phyloP scores from a whole-genome alignment of 1,140 invertebrate species.

The Arctopsyche grandis region DNA sequence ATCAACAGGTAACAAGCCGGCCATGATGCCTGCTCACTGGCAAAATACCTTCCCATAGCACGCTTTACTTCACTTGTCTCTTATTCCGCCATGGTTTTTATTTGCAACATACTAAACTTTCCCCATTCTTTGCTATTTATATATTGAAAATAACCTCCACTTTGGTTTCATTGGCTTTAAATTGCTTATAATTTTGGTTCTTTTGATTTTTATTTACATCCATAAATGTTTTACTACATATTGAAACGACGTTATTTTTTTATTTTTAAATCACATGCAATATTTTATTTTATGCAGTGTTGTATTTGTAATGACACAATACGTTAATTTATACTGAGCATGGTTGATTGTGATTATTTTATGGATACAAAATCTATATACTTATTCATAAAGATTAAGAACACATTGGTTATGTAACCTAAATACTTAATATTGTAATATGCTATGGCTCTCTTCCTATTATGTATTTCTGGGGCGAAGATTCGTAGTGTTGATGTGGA shows the following conservation, averaged over 20 bases:
- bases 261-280: no score
- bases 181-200: not conserved
- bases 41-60: conserved; percentile 35
- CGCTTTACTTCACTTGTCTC: conserved; percentile 29
- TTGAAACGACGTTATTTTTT: not conserved
- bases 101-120: conserved; percentile 14
- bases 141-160: not conserved
- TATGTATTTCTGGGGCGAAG: no score
- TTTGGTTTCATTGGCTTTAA: not conserved
- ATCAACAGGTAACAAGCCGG: conserved; percentile 53
- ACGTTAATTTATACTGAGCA: not conserved
- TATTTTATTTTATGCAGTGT: no score
- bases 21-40: conserved; percentile 38
- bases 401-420: no score
- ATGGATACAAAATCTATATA: not conserved
- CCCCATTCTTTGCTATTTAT: not conserved
- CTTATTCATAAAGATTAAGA: not conserved
- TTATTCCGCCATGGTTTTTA: conserved; percentile 23
- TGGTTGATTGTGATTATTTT: not conserved
- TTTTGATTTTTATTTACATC: not conserved
- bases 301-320: not conserved
- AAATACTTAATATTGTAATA: no score
- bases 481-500: no score
- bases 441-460: no score
- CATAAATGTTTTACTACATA: not conserved